A percentile compares a stretch with the other conserved stretches of the same genome.
These are phyloP conservation scores for Gryllus bimaculatus DNA, from an alignment of 1,140 invertebrate species.

Conservation along the genomic window DNA sequence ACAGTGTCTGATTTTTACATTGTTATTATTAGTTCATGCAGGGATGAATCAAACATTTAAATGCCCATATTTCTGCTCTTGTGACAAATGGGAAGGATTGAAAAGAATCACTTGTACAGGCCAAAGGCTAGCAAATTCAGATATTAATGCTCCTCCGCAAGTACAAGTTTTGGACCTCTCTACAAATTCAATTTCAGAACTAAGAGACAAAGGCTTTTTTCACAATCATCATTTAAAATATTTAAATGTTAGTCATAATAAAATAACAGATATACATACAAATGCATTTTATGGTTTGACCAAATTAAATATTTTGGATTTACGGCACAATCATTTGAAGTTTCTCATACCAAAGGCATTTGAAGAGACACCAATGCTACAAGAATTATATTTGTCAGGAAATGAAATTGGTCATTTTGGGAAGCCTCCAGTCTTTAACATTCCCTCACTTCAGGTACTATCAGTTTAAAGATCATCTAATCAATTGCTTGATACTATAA, in stretches of 20 bases:
- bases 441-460: conserved; percentile 6
- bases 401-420: conserved; percentile 10
- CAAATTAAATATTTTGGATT: conserved; percentile 11
- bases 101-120: not conserved
- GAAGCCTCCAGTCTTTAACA: conserved; percentile 3
- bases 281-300: conserved; percentile 10
- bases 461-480: not conserved
- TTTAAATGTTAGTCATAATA: conserved; percentile 8
- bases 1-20: too few species aligned
- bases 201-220: not conserved
- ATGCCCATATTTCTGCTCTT: conserved; percentile 10
- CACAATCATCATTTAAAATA: not conserved
- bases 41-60: not conserved
- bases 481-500: not conserved
- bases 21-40: too few species aligned
- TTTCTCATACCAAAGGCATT: conserved; percentile 8
- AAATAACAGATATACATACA: conserved; percentile 2
- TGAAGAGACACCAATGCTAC: conserved; percentile 6
- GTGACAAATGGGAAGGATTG: not conserved
- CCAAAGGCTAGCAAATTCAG: not conserved
- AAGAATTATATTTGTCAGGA: conserved; percentile 10
- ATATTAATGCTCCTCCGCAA: not conserved
- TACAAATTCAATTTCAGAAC: conserved; percentile 10
- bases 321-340: conserved; percentile 14
- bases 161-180: conserved; percentile 10